Evolutionary conservation across 2,797 vertebrate genomes (phyloP), one percentile per base, ranked within the genome.

Genomic region (Emydoidea blandingii): DNA sequence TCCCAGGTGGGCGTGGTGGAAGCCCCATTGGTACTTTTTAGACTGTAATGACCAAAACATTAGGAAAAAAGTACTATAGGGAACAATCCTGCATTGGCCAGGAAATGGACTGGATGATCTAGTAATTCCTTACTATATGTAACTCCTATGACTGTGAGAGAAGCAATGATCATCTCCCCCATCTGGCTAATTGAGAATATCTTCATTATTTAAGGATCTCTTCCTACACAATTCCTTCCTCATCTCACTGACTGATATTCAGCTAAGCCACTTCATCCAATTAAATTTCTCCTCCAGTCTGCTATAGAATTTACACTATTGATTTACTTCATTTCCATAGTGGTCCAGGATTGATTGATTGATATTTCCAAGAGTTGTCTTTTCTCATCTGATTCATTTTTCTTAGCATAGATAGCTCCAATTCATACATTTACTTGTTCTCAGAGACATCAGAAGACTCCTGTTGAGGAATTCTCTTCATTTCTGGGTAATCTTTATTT

Each of bases 401-500:
- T 68, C 8, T 19, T 68, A n/a, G 16, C 15, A 68, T 34, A 68
- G 18, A 68, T 34, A 68, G 8, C 16, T 37, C 62, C 18, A 68
- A 68, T 21, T 65, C 34, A 65, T 65, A n/a, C 16, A 34, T 18
- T n/a, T 65, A 4, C 37, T 27, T 44, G 23, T 47, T 44, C 72
- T 76, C 12, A 25, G 41, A 47, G 37, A 44, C 41, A 76, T 44
- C 25, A 76, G 37, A 29, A 44, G 72, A 44, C 41, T 47, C 41
- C 41, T 76, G 88, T 31, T 91, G 85, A 96, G 96, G 89, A 96
- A 91, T 92, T 49, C 72, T 92, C 50, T 96, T 93, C 83, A 56
- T 95, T 88, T 85, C n/a, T 79, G 47, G 90, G 54, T 90, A 8
- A 88, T 90, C 93, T 95, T 96, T 96, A 95, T 93, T 6, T 6